Percentiles rank a stretch among this genome's conserved stretches.
phyloP scores from a whole-genome alignment of 2,888 invertebrate genomes.

The Nasonovia ribisnigri region DNA sequence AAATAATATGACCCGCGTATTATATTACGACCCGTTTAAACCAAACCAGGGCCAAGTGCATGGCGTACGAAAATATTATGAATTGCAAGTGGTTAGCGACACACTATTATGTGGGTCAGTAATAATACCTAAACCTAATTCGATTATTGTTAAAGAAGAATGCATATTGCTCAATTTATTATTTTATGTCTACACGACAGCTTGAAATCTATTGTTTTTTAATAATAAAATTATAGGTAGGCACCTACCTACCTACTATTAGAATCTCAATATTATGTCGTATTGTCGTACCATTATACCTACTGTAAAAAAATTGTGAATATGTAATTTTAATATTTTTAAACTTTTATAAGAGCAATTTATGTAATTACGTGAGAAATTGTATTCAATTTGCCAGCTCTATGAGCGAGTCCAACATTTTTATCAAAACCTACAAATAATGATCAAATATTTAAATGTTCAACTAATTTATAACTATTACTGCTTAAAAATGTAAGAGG shows the following conservation, averaged over 20 bases:
- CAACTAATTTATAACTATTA: too few relatives aligned
- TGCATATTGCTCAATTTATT: neutral
- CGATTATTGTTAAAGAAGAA: neutral
- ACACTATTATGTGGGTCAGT: slow-evolving; percentile 20
- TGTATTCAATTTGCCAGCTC: too few relatives aligned
- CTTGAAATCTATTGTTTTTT: neutral
- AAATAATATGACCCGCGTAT: neutral
- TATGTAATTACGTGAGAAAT: too few relatives aligned
- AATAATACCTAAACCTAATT: slow-evolving; percentile 13
- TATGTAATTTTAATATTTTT: too few relatives aligned
- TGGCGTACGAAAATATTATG: neutral
- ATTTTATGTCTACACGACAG: neutral
- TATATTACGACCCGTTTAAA: slow-evolving; percentile 18
- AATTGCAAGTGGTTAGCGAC: slow-evolving; percentile 16
- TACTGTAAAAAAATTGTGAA: too few relatives aligned
- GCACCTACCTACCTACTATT: neutral
- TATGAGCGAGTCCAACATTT: too few relatives aligned
- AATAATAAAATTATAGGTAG: neutral
- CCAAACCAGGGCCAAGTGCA: slow-evolving; percentile 15
- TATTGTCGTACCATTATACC: neutral
- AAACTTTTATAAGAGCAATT: too few relatives aligned
- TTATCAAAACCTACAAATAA: too few relatives aligned
- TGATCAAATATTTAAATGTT: too few relatives aligned
- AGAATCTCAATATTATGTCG: neutral
- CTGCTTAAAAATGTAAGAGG: too few relatives aligned